phyloP scores from a whole-genome alignment of 2,888 invertebrate genomes.

The Lutraria lutraria region DNA sequence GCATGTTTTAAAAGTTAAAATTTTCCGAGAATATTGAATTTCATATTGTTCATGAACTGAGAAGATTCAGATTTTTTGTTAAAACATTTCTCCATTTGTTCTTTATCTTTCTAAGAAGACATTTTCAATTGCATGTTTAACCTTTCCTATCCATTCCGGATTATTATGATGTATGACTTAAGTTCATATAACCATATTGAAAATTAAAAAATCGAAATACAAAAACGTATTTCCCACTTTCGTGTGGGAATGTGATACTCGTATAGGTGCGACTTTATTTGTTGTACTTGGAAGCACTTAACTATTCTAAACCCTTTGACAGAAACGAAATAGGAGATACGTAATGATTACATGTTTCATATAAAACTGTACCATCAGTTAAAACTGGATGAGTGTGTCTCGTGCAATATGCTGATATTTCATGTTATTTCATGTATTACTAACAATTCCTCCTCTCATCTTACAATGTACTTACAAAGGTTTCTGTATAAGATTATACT shows the following conservation, averaged over 20 bases:
- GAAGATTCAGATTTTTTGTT: slow-evolving; percentile 18
- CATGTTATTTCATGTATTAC: slow-evolving; percentile 8
- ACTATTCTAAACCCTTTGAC: not conserved
- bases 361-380: slow-evolving; percentile 37
- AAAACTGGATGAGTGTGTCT: slow-evolving; percentile 27
- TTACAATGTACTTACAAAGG: not conserved
- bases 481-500: not conserved
- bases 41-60: slow-evolving; percentile 20
- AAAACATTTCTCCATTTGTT: slow-evolving; percentile 4
- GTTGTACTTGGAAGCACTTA: not conserved
- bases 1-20: slow-evolving; percentile 24
- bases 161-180: slow-evolving; percentile 1
- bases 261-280: not conserved
- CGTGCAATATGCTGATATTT: slow-evolving; percentile 35
- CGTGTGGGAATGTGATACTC: not conserved
- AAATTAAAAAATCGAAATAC: not conserved
- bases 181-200: not conserved
- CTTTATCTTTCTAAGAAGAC: not conserved
- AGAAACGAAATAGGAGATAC: not conserved
- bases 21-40: slow-evolving; percentile 23
- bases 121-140: slow-evolving; percentile 17
- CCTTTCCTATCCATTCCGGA: not conserved
- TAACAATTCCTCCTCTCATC: not conserved
- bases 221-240: not conserved
- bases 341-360: not conserved